Percentiles rank a stretch among this genome's conserved stretches.
phyloP scores from a whole-genome alignment of 2,888 invertebrate species.

The Rhopalosiphum nymphaeae region DNA sequence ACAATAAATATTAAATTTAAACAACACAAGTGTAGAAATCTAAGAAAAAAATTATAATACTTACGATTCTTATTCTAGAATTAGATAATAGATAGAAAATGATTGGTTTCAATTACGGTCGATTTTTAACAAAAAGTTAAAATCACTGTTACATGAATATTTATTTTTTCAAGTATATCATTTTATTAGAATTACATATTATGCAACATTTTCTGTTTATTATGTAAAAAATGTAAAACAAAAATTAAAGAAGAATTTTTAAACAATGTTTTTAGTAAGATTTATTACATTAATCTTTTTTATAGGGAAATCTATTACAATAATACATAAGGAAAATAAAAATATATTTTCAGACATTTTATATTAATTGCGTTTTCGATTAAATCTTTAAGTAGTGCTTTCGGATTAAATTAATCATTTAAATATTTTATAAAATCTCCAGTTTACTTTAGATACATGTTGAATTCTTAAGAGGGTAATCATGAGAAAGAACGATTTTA shows the following conservation, averaged over 20 bases:
- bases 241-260: not conserved
- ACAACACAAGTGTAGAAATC: conserved; percentile 1
- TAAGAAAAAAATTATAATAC: not conserved
- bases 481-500: not conserved
- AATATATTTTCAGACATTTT: not conserved
- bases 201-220: not conserved
- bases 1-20: not conserved
- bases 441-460: not conserved
- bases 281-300: not conserved
- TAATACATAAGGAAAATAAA: not conserved
- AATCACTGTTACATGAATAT: not conserved
- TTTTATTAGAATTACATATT: not conserved
- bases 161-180: not conserved
- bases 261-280: not conserved
- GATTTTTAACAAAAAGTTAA: conserved; percentile 10
- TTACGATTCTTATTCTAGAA: not conserved
- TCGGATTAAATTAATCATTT: conserved; percentile 18
- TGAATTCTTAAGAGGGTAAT: conserved; percentile 22
- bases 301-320: conserved; percentile 3
- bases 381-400: conserved; percentile 2
- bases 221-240: not conserved
- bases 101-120: conserved; percentile 20
- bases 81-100: not conserved
- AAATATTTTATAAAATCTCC: conserved; percentile 30
- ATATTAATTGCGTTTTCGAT: conserved; percentile 30